phyloP scores from a whole-genome alignment of 2,888 invertebrate species.

The Hydriomena furcata region DNA sequence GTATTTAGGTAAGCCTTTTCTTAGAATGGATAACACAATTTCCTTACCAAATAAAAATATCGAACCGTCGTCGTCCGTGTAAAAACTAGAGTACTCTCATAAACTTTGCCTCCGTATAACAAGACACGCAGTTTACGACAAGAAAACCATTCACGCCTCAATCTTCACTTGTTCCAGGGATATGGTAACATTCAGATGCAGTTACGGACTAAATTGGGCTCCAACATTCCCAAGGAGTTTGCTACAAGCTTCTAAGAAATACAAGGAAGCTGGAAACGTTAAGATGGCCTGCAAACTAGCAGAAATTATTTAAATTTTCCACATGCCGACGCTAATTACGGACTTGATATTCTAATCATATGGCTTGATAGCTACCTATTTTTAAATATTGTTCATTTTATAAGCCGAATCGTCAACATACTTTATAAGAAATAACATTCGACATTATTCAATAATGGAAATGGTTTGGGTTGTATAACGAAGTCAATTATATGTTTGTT shows the following conservation, averaged over 20 bases:
- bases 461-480: no score
- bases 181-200: constrained; percentile 77
- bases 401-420: no score
- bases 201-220: constrained; percentile 75
- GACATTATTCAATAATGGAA: no score
- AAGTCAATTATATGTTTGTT: no score
- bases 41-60: constrained; percentile 34
- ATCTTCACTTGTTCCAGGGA: constrained; percentile 74
- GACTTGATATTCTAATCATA: no score
- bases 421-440: no score
- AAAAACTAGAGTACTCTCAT: constrained; percentile 52
- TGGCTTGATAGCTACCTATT: no score
- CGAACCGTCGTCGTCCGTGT: constrained; percentile 35
- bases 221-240: constrained; percentile 58
- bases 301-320: constrained; percentile 34
- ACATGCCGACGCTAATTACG: constrained; percentile 34
- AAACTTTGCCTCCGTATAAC: constrained; percentile 63
- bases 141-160: constrained; percentile 68
- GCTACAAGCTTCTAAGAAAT: constrained; percentile 45
- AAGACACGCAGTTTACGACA: constrained; percentile 71
- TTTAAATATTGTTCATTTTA: no score
- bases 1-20: neutral
- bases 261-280: constrained; percentile 53
- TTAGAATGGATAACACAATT: constrained; percentile 10
- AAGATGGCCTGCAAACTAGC: constrained; percentile 43